A percentile compares a stretch with the other conserved stretches of the same genome.
These are phyloP conservation scores for Cephalopholis sonnerati DNA, from an alignment of 2,113 vertebrate genomes.

Conservation along the genomic window DNA sequence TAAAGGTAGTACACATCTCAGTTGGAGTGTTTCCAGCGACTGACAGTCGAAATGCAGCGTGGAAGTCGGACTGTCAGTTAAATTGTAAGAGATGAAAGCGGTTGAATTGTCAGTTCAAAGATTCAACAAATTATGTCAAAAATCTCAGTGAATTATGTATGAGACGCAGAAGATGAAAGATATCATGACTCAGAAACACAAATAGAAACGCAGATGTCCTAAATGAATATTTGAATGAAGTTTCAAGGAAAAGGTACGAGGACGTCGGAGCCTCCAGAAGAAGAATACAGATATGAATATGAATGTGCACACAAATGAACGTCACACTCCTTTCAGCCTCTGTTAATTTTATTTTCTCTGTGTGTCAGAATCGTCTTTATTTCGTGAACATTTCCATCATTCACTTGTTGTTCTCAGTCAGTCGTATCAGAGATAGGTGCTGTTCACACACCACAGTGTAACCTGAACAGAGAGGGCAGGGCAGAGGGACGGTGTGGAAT, in stretches of 20 bases:
- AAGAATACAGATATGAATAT: background rate
- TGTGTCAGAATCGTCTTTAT: background rate
- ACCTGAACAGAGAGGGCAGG: conserved; percentile 51
- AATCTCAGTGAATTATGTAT: background rate
- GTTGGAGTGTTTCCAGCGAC: background rate
- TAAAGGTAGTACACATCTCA: background rate
- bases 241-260: background rate
- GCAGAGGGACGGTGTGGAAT: conserved; percentile 66
- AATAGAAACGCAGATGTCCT: background rate
- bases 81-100: conserved; percentile 6
- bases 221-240: background rate
- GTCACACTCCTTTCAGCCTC: background rate
- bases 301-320: background rate
- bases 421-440: conserved; percentile 14
- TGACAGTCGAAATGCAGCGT: background rate
- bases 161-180: background rate
- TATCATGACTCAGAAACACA: background rate
- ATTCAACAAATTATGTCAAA: background rate
- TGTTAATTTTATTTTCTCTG: background rate
- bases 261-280: background rate
- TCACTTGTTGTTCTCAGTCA: conserved; percentile 14
- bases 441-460: conserved; percentile 39
- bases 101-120: background rate
- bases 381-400: background rate
- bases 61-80: background rate